phyloP scores from a whole-genome alignment of 1,140 invertebrate genomes.

The Drosophila rufa region DNA sequence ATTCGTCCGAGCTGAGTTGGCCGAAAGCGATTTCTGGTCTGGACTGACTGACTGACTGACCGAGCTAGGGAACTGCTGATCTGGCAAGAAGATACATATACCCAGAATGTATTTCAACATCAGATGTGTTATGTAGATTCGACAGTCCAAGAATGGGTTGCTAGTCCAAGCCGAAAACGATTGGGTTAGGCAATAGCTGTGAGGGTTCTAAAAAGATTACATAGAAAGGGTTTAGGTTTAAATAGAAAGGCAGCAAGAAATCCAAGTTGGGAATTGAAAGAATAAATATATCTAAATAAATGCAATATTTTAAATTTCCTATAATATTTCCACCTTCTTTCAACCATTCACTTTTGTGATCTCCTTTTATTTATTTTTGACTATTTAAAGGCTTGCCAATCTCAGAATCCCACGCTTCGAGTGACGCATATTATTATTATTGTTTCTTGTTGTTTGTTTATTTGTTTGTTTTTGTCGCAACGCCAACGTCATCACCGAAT shows the following conservation, averaged over 20 bases:
- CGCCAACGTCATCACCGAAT: slow-evolving; percentile 30
- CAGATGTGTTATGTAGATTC: slow-evolving; percentile 23
- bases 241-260: neutral
- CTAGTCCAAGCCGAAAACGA: slow-evolving; percentile 33
- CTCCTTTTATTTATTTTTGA: neutral
- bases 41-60: slow-evolving; percentile 61
- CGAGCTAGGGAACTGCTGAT: slow-evolving; percentile 54
- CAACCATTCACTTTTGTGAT: neutral
- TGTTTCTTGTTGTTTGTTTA: slow-evolving; percentile 15
- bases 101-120: slow-evolving; percentile 9
- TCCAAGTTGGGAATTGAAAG: too few relatives aligned
- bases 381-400: slow-evolving; percentile 29
- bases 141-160: slow-evolving; percentile 15
- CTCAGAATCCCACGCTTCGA: slow-evolving; percentile 49
- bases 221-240: too few relatives aligned
- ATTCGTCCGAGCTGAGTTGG: slow-evolving; percentile 36
- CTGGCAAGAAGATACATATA: slow-evolving; percentile 41
- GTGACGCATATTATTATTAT: slow-evolving; percentile 41
- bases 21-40: slow-evolving; percentile 28
- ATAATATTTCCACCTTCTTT: slow-evolving; percentile 13
- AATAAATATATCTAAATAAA: neutral
- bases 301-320: neutral
- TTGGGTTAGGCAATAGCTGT: slow-evolving; percentile 30
- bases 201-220: neutral
- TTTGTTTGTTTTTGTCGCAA: slow-evolving; percentile 29